A percentile compares a stretch with the other conserved stretches of the same genome.
Conservation (phyloP, 2,888 invertebrate species). For the Pyrrhosoma nymphula region DNA sequence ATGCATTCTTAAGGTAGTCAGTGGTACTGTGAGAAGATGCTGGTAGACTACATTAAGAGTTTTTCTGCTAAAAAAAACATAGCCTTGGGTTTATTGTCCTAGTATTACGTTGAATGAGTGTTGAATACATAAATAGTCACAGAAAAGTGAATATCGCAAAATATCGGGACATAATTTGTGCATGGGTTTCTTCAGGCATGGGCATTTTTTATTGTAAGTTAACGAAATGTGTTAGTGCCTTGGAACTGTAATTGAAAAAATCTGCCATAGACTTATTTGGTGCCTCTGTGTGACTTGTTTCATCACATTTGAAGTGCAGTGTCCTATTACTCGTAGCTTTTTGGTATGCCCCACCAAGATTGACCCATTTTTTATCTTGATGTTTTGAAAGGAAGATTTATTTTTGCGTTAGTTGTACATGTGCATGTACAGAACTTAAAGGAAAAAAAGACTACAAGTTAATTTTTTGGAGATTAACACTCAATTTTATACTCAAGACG, state of each 20-base stretch:
- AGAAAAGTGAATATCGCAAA: too few species aligned
- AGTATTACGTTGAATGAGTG: too few species aligned
- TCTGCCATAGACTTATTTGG: background rate
- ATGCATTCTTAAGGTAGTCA: background rate
- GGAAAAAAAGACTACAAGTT: background rate
- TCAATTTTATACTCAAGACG: too few species aligned
- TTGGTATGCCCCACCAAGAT: too few species aligned
- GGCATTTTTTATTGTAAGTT: background rate
- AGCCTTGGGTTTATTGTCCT: background rate
- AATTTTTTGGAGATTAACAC: background rate
- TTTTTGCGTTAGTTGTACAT: background rate
- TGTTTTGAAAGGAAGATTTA: background rate
- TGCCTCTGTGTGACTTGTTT: too few species aligned
- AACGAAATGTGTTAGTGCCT: background rate
- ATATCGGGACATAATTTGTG: too few species aligned
- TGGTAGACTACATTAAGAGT: background rate
- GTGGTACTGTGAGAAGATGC: background rate
- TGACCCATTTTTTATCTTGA: background rate
- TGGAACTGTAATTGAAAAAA: background rate
- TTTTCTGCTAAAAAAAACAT: background rate
- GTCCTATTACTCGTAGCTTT: background rate
- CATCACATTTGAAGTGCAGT: background rate
- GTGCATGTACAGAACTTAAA: too few species aligned
- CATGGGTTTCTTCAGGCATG: background rate
- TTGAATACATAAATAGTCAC: too few species aligned